Conservation (phyloP, 2,888 invertebrate genomes). For the Drosophila heteroneura region DNA sequence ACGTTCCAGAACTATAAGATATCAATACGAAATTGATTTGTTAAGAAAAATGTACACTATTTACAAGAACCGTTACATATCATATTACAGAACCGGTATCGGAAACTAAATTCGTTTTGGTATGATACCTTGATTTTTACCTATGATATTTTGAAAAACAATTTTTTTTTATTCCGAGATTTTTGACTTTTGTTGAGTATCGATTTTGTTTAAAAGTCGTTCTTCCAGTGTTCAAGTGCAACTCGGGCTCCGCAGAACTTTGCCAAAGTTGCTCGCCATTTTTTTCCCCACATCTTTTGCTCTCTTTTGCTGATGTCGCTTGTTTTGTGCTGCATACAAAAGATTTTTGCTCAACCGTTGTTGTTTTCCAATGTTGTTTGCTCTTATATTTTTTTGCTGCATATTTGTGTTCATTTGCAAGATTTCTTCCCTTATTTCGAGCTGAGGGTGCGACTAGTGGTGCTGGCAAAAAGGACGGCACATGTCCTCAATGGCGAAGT, state of each 20-base stretch:
- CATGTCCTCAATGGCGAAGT: conserved; percentile 27
- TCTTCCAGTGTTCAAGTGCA: conserved; percentile 37
- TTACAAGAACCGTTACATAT: not conserved
- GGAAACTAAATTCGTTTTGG: not conserved
- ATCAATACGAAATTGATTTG: not conserved
- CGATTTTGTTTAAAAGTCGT: not conserved
- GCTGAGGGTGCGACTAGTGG: conserved; percentile 47
- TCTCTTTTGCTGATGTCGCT: conserved; percentile 50
- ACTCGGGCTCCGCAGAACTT: conserved; percentile 50
- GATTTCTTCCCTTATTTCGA: conserved; percentile 79
- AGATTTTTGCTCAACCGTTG: conserved; percentile 64
- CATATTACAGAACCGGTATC: not conserved
- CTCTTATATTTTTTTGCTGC: conserved; percentile 42
- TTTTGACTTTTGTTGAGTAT: not conserved
- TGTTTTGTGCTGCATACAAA: conserved; percentile 78
- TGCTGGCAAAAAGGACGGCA: conserved; percentile 53
- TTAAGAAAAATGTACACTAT: not conserved
- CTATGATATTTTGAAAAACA: not conserved
- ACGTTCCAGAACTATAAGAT: not conserved
- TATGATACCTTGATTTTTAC: not conserved
- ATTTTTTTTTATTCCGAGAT: not conserved
- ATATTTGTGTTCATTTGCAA: conserved; percentile 80
- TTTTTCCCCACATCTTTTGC: conserved; percentile 31
- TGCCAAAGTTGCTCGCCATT: conserved; percentile 63
- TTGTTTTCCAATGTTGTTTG: conserved; percentile 53